These are phyloP conservation scores for Latrodectus geometricus DNA, from an alignment of 1,140 invertebrate species.

Conservation along the genomic window DNA sequence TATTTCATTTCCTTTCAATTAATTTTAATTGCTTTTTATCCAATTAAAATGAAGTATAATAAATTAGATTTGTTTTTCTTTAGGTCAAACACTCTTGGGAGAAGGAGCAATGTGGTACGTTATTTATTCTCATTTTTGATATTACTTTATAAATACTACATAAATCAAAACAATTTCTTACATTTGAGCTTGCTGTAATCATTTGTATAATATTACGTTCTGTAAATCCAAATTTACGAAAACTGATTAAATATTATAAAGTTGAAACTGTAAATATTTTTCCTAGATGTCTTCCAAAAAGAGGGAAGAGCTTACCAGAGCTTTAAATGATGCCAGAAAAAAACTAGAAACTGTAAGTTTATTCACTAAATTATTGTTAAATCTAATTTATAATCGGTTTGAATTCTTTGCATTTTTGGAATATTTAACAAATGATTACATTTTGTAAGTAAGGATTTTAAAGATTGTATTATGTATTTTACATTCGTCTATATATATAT, in stretches of 20 bases:
- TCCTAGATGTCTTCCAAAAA: slow-evolving; percentile 72
- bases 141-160: background rate
- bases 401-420: background rate
- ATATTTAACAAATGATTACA: slow-evolving; percentile 3
- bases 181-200: background rate
- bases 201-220: background rate
- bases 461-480: too few relatives aligned
- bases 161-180: background rate
- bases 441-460: background rate
- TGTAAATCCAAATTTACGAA: background rate
- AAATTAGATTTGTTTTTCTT: background rate
- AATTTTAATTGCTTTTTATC: too few relatives aligned
- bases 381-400: background rate
- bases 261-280: slow-evolving; percentile 33
- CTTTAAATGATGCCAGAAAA: slow-evolving; percentile 81
- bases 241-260: background rate
- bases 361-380: slow-evolving; percentile 19
- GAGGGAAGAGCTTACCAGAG: slow-evolving; percentile 83
- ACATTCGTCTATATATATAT: too few relatives aligned
- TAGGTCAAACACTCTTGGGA: slow-evolving; percentile 46
- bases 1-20: too few relatives aligned
- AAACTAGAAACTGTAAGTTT: slow-evolving; percentile 87
- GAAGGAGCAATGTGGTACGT: slow-evolving; percentile 30
- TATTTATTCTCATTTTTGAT: background rate
- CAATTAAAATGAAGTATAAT: too few relatives aligned